A percentile compares a stretch with the other conserved stretches of the same genome.
Conservation (phyloP, 2,888 invertebrate genomes). For the Stomorhina lunata region DNA sequence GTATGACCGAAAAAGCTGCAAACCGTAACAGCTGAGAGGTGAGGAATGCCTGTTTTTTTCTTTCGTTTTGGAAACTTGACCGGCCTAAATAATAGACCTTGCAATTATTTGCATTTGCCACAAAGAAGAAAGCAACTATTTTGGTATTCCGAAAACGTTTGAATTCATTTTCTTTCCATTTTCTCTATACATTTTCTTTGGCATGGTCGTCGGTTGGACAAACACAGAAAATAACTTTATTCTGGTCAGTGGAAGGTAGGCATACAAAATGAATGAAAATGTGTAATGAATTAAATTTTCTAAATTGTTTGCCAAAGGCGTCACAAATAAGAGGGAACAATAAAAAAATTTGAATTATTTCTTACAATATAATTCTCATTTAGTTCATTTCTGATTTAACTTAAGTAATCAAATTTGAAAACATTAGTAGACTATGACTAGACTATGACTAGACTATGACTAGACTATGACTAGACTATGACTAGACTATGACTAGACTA, state of each 20-base stretch:
- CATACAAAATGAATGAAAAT: neutral
- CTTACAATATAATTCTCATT: no score
- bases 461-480: no score
- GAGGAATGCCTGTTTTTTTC: conserved; percentile 7
- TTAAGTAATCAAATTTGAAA: no score
- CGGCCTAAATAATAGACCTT: conserved; percentile 21
- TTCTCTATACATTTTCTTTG: neutral
- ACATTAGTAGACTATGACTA: no score
- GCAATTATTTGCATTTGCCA: conserved; percentile 35
- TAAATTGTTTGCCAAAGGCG: no score
- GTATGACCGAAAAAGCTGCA: neutral
- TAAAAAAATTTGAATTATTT: no score
- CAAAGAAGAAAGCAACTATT: conserved; percentile 26
- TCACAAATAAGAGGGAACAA: no score
- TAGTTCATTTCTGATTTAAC: no score
- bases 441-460: no score
- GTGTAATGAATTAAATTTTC: neutral
- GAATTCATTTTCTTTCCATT: neutral
- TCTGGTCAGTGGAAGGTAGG: neutral
- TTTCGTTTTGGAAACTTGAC: conserved; percentile 24
- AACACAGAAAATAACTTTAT: neutral
- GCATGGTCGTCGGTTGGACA: neutral
- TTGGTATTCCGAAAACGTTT: conserved; percentile 29
- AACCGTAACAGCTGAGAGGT: neutral
- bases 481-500: no score